Evolutionary conservation across 2,113 vertebrate species (phyloP).

Genomic region (Malurus elegans): DNA sequence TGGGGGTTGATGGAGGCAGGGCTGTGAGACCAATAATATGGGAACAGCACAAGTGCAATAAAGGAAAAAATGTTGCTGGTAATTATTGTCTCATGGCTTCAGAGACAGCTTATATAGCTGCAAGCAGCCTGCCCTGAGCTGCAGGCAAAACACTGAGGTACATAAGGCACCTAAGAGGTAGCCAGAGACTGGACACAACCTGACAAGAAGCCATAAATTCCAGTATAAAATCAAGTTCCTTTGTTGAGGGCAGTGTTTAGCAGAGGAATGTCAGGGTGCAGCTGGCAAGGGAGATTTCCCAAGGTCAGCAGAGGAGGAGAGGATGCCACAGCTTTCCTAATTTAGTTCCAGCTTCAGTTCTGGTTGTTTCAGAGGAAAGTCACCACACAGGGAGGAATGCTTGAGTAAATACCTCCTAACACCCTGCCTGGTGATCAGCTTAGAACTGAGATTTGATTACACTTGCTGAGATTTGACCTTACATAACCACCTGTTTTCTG

Average conservation of each 20-base stretch:
- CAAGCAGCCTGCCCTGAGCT: neutral
- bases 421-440: constrained; percentile 26
- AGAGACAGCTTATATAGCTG: neutral
- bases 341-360: constrained; percentile 4
- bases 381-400: neutral
- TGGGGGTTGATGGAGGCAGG: neutral
- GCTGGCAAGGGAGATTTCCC: neutral
- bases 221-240: neutral
- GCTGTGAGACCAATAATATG: neutral
- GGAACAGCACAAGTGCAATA: neutral
- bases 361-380: neutral
- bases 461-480: constrained; percentile 37
- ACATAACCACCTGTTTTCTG: constrained; percentile 39
- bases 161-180: neutral
- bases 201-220: neutral
- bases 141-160: neutral
- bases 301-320: neutral
- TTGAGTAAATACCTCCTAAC: constrained; percentile 40
- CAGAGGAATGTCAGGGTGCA: neutral
- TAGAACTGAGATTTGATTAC: constrained; percentile 50
- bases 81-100: neutral
- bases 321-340: neutral
- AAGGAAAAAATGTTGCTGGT: neutral
- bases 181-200: neutral
- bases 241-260: neutral